A percentile compares a stretch with the other conserved stretches of the same genome.
Evolutionary conservation across 2,888 invertebrate species (phyloP).

Genomic region (Coelopa pilipes): DNA sequence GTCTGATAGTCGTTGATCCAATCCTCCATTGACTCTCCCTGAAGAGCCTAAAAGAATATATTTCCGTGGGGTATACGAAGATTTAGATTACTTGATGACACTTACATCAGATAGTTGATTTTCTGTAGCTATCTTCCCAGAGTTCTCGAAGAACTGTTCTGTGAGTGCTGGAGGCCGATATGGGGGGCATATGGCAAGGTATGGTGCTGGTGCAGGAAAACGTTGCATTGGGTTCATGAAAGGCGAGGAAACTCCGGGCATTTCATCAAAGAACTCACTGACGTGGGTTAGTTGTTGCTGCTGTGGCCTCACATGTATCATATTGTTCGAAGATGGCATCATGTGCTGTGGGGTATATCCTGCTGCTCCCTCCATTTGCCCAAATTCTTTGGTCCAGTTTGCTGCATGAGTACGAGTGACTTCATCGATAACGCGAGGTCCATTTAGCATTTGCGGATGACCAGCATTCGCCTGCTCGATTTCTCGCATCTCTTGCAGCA

Average conservation of each 20-base stretch:
- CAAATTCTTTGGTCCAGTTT: slow-evolving; percentile 75
- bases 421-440: slow-evolving; percentile 58
- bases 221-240: not conserved
- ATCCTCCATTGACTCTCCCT: slow-evolving; percentile 52
- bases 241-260: not conserved
- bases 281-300: slow-evolving; percentile 55
- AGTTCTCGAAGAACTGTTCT: slow-evolving; percentile 35
- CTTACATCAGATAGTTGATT: slow-evolving; percentile 44
- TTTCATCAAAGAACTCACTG: slow-evolving; percentile 61
- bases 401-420: slow-evolving; percentile 70
- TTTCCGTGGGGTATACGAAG: slow-evolving; percentile 2
- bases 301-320: slow-evolving; percentile 57
- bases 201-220: slow-evolving; percentile 32
- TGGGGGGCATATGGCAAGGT: slow-evolving; percentile 49
- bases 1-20: slow-evolving; percentile 69
- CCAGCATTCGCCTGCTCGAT: slow-evolving; percentile 64
- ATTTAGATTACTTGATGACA: not conserved
- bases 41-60: slow-evolving; percentile 44
- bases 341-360: slow-evolving; percentile 37
- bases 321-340: slow-evolving; percentile 40
- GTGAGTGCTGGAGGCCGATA: slow-evolving; percentile 42
- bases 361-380: slow-evolving; percentile 52
- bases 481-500: slow-evolving; percentile 87
- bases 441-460: slow-evolving; percentile 48
- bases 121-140: slow-evolving; percentile 32